Percentiles rank a stretch among this genome's conserved stretches.
Conservation (phyloP, 2,888 invertebrate genomes). For the Polietes domitor region DNA sequence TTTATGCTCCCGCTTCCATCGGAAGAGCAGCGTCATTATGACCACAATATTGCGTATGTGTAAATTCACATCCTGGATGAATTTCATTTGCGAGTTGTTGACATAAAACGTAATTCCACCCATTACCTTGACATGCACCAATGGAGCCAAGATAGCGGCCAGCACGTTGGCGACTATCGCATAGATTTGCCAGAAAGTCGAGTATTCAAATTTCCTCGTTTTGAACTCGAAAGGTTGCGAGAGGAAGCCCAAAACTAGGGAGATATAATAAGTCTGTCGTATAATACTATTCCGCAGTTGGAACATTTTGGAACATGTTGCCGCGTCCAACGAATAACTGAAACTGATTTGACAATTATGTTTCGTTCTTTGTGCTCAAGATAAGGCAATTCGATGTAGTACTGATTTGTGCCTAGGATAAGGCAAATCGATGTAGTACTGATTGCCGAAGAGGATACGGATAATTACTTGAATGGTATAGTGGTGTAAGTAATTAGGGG, state of each 20-base stretch:
- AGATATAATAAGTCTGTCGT: conserved; percentile 35
- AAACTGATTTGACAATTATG: no score
- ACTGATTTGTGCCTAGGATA: no score
- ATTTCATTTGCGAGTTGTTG: conserved; percentile 52
- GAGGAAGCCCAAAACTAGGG: conserved; percentile 32
- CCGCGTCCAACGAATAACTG: no score
- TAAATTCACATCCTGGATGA: conserved; percentile 40
- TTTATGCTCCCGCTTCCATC: conserved; percentile 34
- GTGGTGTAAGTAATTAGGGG: no score
- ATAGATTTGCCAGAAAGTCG: conserved; percentile 2
- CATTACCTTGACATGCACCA: background rate
- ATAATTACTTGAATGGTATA: no score
- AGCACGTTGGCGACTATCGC: background rate
- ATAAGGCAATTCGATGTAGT: no score
- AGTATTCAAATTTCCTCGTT: background rate
- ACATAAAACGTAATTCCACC: conserved; percentile 14
- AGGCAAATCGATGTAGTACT: no score
- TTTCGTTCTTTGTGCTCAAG: no score
- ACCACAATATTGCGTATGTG: conserved; percentile 15
- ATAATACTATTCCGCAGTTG: conserved; percentile 17
- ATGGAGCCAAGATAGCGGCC: background rate
- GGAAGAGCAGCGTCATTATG: conserved; percentile 12
- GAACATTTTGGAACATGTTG: no score
- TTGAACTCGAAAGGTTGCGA: conserved; percentile 49
- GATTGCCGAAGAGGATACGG: no score